phyloP scores from a whole-genome alignment of 2,797 vertebrate species.

The Typhlichthys subterraneus region DNA sequence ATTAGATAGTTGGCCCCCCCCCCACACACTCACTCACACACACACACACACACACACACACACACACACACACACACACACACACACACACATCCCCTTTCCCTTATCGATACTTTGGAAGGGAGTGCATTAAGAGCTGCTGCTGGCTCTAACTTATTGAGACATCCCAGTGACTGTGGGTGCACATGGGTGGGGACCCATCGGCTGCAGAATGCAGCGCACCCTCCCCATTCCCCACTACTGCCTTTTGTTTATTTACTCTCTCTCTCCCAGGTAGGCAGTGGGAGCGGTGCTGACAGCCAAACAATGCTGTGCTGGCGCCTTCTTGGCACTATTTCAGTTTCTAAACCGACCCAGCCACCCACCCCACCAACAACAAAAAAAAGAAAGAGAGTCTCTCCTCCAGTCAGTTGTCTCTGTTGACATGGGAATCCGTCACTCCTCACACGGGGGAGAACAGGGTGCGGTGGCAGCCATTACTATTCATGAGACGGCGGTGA shows the following conservation, averaged over 20 bases:
- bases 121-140: slow-evolving; percentile 68
- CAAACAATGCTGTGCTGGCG: slow-evolving; percentile 73
- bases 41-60: too few relatives aligned
- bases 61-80: too few relatives aligned
- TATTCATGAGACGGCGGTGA: slow-evolving; percentile 76
- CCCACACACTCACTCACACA: not conserved
- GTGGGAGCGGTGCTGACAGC: slow-evolving; percentile 65
- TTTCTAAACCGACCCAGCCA: too few relatives aligned
- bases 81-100: slow-evolving; percentile 17
- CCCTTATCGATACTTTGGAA: slow-evolving; percentile 62
- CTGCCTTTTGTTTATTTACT: slow-evolving; percentile 70
- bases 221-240: slow-evolving; percentile 55
- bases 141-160: slow-evolving; percentile 68
- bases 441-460: slow-evolving; percentile 60
- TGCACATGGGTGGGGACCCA: slow-evolving; percentile 60
- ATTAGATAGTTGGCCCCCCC: too few relatives aligned
- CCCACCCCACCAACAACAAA: not conserved
- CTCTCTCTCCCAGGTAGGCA: slow-evolving; percentile 60
- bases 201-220: slow-evolving; percentile 63
- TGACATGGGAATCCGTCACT: slow-evolving; percentile 75
- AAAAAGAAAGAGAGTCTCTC: slow-evolving; percentile 46
- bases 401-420: slow-evolving; percentile 71
- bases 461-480: slow-evolving; percentile 74
- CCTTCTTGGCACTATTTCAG: slow-evolving; percentile 63
- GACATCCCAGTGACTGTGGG: slow-evolving; percentile 44